Base-by-base conservation (phyloP, 30 jellyfish, hydroid and myxozoan species). In the Chironex yamaguchii region DNA sequence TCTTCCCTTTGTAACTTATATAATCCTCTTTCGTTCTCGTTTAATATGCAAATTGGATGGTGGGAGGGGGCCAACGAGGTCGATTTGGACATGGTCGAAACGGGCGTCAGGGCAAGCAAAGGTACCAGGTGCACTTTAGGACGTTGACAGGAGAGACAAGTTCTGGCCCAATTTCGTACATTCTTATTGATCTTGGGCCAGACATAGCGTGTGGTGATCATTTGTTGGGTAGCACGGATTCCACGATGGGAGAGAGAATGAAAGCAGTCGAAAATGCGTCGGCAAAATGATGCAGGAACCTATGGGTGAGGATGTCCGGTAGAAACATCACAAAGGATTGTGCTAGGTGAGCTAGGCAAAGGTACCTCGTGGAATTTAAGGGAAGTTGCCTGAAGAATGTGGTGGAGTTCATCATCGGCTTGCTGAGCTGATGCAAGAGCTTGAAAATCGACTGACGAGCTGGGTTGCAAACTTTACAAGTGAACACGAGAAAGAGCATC, bases 121-220 rank as follows among this genome's bases (percentile, higher is more conserved):
- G n/a, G n/a, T n/a, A n/a, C n/a, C n/a, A n/a, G n/a, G n/a, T n/a
- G n/a, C n/a, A 67, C 26, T 36, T 81, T 67, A 2, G 54, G 6
- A 49, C 26, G 42, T 28, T 83, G 90, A 51, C 90, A 62, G 1
- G 50, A n/a, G 22, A 36, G 2, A 50, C 93, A 83, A 4, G 84
- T 51, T 2, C 70, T 29, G 0, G 89, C 50, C 81, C 89, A 83
- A 14, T 68, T 29, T 30, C 52, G 73, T 36, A 83, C 4, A n/a
- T 85, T 90, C 30, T 2, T 51, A 62, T 67, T 21, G 22, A 72
- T 72, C 29, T 62, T 50, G 17, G 82, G 87, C 93, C 90, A 69
- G 17, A 76, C 67, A 34, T 42, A 76, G 1, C 48, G 79, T 31
- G 22, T 28, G n/a, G 67, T 34, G 14, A 76, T 30, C 0, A 76